Conservation (phyloP, 2,113 vertebrate species). For the Notarius lentiginosus region DNA sequence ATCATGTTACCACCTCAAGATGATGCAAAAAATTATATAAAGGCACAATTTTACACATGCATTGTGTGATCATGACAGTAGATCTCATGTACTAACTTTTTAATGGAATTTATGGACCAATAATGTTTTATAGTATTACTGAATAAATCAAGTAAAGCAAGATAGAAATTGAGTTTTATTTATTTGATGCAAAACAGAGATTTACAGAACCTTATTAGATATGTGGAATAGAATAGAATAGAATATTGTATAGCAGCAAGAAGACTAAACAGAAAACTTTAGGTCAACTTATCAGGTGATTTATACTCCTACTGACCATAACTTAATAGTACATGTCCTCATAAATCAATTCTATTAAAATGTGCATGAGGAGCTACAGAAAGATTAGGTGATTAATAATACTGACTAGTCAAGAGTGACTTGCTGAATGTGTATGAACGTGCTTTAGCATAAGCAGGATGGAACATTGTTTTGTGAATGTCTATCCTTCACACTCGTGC, state of each 20-base stretch:
- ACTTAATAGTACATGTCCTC: conserved; percentile 38
- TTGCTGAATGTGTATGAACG: neutral
- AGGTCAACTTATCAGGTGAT: conserved; percentile 51
- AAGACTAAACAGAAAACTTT: conserved; percentile 43
- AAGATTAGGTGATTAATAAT: conserved; percentile 57
- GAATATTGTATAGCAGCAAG: conserved; percentile 6
- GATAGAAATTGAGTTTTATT: neutral
- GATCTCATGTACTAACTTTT: neutral
- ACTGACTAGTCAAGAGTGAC: neutral
- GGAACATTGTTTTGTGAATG: neutral
- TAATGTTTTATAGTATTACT: neutral
- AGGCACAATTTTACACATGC: neutral
- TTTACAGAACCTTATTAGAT: neutral
- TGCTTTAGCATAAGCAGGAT: neutral
- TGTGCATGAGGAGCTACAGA: conserved; percentile 40
- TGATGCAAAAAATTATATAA: too few relatives aligned
- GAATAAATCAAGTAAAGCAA: neutral
- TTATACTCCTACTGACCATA: conserved; percentile 52
- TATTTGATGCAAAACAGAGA: neutral
- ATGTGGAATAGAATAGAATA: conserved; percentile 32
- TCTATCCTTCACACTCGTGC: conserved; percentile 1
- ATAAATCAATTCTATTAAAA: conserved; percentile 57
- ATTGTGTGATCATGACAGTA: neutral
- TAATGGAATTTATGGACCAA: conserved; percentile 57
- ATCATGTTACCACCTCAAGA: too few relatives aligned